Evolutionary conservation across 2,113 vertebrate genomes (phyloP), one percentile per base, ranked within the genome.

Genomic region (Centropristis striata): DNA sequence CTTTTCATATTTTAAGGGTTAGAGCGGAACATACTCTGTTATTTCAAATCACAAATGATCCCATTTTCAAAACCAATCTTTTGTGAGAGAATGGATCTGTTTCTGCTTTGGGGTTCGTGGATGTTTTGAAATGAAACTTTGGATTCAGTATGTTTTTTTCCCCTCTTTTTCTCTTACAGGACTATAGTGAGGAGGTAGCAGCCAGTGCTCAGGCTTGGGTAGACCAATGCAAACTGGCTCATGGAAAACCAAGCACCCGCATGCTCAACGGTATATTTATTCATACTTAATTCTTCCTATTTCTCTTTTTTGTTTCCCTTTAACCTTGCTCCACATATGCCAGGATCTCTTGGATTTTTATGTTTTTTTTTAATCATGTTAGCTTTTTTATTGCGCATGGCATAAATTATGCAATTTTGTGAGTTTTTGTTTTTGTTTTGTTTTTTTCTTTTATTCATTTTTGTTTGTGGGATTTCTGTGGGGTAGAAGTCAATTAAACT

Each of bases 121-220:
- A 8, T 18, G 49, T 14, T 44, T 65, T 16, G 6, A 63, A 78
- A 55, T 21, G 10, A 47, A 57, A 1, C 4, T 3, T 20, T 25
- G 53, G 5, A 46, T 20, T 49, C 58, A 4, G n/a, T 13, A 4
- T 32, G 1, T 9, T 16, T 27, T 27, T 4, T 13, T 8, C 12
- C 4, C 0, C 15, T 15, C 1, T 82, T 18, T 25, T 41, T 46
- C 41, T 51, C 8, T 14, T 5, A 27, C 76, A 95, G 95, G 88
- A 1, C 23, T 95, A 94, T 44, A 86, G 53, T 2, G 25, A 75
- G 0, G 83, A 87, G 5, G 36, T 89, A n/a, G 92, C 88, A 18
- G 77, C 0, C 27, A 74, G 1, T 11, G 87, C 85, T 73, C 90
- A 94, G 74, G 70, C 65, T 25, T 95, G 94, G 94, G 67, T 90